Conservation (phyloP, 1,140 invertebrate genomes). For the Drosophila tsacasi region DNA sequence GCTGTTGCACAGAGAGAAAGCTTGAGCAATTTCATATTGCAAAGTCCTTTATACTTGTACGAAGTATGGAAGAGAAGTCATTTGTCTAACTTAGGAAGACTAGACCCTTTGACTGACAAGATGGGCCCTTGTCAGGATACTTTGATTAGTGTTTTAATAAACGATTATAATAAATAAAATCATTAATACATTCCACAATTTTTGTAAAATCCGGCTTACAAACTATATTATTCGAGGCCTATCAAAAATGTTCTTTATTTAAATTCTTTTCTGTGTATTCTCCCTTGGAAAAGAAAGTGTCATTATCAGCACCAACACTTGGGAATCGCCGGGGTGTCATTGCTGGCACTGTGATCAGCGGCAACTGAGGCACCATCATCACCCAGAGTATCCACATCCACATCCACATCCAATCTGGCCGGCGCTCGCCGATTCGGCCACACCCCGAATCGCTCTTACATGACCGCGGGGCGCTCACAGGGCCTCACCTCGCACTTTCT, state of each 20-base stretch:
- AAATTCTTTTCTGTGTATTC: conserved; percentile 3
- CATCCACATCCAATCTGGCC: conserved; percentile 14
- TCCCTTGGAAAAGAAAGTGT: conserved; percentile 73
- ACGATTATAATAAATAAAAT: too few relatives aligned
- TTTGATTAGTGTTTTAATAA: too few relatives aligned
- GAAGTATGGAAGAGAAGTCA: background rate
- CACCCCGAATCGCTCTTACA: conserved; percentile 71
- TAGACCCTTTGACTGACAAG: background rate
- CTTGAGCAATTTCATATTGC: background rate
- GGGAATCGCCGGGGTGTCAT: conserved; percentile 51
- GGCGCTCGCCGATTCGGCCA: conserved; percentile 37
- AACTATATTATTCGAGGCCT: too few relatives aligned
- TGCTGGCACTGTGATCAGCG: conserved; percentile 45
- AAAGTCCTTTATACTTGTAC: background rate
- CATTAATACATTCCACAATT: too few relatives aligned
- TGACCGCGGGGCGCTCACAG: conserved; percentile 50
- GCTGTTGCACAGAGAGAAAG: conserved; percentile 31
- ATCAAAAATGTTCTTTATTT: background rate
- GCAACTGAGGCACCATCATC: conserved; percentile 13
- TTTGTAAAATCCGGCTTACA: too few relatives aligned
- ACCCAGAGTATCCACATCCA: conserved; percentile 7
- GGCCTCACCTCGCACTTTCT: conserved; percentile 72
- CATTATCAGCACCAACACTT: conserved; percentile 65
- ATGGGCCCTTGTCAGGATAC: too few relatives aligned
- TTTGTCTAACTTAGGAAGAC: background rate